Base-by-base conservation (phyloP, 2,797 vertebrate genomes). In the Craterocephalus amniculus region DNA sequence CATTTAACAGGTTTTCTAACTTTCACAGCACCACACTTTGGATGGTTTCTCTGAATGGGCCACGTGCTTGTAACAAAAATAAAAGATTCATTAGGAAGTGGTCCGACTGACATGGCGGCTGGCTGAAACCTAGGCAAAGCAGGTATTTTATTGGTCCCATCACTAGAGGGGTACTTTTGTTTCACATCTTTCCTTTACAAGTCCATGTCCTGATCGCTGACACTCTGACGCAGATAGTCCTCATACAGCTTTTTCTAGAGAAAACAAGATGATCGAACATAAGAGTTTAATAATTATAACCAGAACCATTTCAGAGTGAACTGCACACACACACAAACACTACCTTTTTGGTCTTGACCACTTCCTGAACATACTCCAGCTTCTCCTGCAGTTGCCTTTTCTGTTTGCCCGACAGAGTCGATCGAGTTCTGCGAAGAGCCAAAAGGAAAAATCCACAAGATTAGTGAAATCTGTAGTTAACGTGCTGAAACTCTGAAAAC, bases 221-320 rank as follows among this genome's bases (percentile, higher is more conserved):
- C 93, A 61, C 95, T 96, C 86, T 96, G 95, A 16, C 93, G 94
- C 24, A 96, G 92, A 58, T 96, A 96, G 27, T 96, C 95, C 70
- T 95, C 95, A 72, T 96, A 96, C 7, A 96, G 90, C 57, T 90
- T 93, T 85, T 94, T 95, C 95, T 96, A 78, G 1, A 86, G 51
- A 18, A 45, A 59, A 54, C 12, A 2, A 57, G 5, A 83, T 2
- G 16, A 29, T 64, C 56, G 36, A 68, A 56, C 55, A 4, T 4
- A 24, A 35, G 1, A 24, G 38, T 9, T 7, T 9, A 18, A 54
- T 9, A 18, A 54, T 49, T 58, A 26, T 7, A 3, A 1, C 0
- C 26, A 20, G 2, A 29, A 54, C 22, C 22, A 31, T 24, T 40
- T 56, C 12, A 45, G n/a, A 32, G 4, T 18, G 20, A 13, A 6